These are phyloP conservation scores for Maconellicoccus hirsutus DNA, from an alignment of 1,140 invertebrate genomes.

Conservation along the genomic window DNA sequence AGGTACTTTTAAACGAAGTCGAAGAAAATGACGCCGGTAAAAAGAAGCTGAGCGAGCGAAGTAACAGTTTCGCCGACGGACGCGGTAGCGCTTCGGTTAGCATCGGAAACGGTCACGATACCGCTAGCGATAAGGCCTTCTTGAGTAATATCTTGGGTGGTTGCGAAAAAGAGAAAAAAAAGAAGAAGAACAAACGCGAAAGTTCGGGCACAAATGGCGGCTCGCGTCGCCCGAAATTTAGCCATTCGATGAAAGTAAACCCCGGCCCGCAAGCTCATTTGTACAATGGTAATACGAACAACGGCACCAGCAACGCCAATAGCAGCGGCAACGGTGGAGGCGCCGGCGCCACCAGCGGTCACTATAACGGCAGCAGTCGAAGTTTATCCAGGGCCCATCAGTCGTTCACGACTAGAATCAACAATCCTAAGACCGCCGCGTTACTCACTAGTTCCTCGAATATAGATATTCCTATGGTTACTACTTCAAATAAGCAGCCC, in stretches of 20 bases:
- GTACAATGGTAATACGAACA: neutral
- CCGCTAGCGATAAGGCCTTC: slow-evolving; percentile 24
- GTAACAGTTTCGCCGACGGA: slow-evolving; percentile 17
- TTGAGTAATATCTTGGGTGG: slow-evolving; percentile 18
- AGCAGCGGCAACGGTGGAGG: neutral
- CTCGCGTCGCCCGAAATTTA: neutral
- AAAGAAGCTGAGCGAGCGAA: slow-evolving; percentile 17
- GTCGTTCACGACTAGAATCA: neutral
- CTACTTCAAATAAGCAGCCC: slow-evolving; percentile 17
- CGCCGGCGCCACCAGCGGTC: neutral
- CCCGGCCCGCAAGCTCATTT: neutral
- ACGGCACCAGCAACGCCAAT: neutral
- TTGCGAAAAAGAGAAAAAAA: slow-evolving; percentile 14
- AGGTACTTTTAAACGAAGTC: slow-evolving; percentile 46
- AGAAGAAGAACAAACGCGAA: slow-evolving; percentile 10
- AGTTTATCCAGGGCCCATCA: neutral
- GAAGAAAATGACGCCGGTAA: slow-evolving; percentile 42
- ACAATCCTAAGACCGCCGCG: neutral
- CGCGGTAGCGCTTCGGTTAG: slow-evolving; percentile 20
- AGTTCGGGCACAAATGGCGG: neutral
- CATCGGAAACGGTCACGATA: slow-evolving; percentile 22
- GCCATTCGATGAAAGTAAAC: neutral
- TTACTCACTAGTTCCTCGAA: slow-evolving; percentile 1
- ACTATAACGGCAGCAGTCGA: slow-evolving; percentile 1
- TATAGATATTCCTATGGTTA: slow-evolving; percentile 20